Percentiles rank a stretch among this genome's conserved stretches.
phyloP scores from a whole-genome alignment of 2,888 invertebrate genomes.

The Pristionchus mayeri region DNA sequence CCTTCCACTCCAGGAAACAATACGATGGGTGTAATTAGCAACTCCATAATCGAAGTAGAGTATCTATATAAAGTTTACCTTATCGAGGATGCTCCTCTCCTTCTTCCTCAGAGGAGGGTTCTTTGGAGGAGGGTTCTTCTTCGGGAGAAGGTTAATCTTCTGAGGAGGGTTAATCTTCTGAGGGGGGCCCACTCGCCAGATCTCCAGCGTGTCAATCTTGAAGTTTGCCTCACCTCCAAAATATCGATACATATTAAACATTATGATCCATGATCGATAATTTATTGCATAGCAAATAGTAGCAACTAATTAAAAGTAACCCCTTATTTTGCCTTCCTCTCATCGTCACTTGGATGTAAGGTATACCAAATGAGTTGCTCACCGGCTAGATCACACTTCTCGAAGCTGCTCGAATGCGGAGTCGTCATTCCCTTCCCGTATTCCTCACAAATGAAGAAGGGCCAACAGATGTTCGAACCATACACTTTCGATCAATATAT shows the following conservation, averaged over 20 bases:
- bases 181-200: slow-evolving; percentile 65
- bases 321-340: too few relatives aligned
- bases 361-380: slow-evolving; percentile 57
- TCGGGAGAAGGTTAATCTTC: too few relatives aligned
- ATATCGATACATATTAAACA: too few relatives aligned
- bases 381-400: slow-evolving; percentile 61
- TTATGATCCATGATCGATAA: too few relatives aligned
- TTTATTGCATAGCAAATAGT: too few relatives aligned
- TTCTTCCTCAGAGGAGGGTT: slow-evolving; percentile 57
- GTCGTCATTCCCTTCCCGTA: slow-evolving; percentile 58
- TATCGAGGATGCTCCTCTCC: slow-evolving; percentile 65
- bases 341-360: too few relatives aligned
- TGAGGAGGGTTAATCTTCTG: too few relatives aligned
- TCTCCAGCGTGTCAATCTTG: slow-evolving; percentile 54
- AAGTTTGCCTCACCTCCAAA: slow-evolving; percentile 25
- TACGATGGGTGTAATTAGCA: too few relatives aligned
- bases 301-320: too few relatives aligned
- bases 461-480: slow-evolving; percentile 60
- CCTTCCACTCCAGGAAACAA: neutral
- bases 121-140: too few relatives aligned
- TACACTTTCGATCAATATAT: too few relatives aligned
- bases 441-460: slow-evolving; percentile 64
- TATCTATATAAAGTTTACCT: slow-evolving; percentile 50
- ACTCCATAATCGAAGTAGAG: too few relatives aligned
- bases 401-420: slow-evolving; percentile 57